phyloP scores from a whole-genome alignment of 2,113 vertebrate species.

The Proteles cristata region DNA sequence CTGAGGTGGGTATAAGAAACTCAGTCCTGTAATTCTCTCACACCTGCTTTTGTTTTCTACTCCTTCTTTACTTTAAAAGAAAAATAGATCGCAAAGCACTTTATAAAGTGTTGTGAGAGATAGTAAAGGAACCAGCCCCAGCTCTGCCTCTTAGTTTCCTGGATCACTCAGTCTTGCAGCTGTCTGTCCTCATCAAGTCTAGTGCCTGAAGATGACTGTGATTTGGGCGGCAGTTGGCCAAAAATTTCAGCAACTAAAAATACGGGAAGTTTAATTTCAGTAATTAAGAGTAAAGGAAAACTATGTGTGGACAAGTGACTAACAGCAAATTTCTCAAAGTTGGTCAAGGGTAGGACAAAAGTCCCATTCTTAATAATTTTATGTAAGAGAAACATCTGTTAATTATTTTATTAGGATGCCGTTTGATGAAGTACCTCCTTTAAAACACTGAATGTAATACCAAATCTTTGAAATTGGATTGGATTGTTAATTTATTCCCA shows the following conservation, averaged over 20 bases:
- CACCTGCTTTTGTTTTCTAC: neutral
- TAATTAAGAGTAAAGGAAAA: neutral
- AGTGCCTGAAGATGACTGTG: neutral
- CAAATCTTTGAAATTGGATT: conserved; percentile 5
- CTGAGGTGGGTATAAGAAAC: neutral
- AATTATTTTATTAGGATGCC: neutral
- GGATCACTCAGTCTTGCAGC: neutral
- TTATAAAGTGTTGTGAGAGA: neutral
- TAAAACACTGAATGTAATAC: neutral
- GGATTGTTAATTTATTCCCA: conserved; percentile 14
- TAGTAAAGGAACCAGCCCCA: neutral
- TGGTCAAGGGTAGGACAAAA: neutral
- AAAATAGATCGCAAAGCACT: neutral
- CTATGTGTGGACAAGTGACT: neutral
- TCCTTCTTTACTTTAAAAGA: neutral
- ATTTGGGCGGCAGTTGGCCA: neutral
- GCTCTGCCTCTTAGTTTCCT: neutral
- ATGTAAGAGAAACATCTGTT: neutral
- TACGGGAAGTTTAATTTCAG: neutral
- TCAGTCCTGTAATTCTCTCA: neutral
- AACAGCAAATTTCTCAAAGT: neutral
- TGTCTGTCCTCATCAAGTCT: neutral
- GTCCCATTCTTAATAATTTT: neutral
- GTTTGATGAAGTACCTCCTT: conserved; percentile 23
- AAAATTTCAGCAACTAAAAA: neutral